Conservation (phyloP, 2,888 invertebrate genomes). For the Lysandra bellargus region DNA sequence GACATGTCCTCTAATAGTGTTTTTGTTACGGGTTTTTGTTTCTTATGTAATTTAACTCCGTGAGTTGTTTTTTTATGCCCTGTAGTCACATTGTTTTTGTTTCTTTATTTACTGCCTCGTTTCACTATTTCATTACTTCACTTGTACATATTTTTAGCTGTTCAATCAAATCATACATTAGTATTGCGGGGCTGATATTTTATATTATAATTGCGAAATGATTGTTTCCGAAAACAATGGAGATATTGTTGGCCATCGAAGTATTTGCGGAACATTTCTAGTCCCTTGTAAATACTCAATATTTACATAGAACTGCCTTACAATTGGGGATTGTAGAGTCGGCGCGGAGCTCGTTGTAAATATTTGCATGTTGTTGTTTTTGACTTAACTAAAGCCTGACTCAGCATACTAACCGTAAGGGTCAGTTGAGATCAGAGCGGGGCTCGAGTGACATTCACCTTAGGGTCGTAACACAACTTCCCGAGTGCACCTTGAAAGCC, state of each 20-base stretch:
- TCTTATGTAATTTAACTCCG: background rate
- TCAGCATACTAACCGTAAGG: background rate
- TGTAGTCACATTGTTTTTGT: background rate
- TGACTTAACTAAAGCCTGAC: background rate
- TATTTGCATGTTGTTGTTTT: background rate
- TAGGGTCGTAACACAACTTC: too few relatives aligned
- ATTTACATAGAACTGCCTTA: background rate
- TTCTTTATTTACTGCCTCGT: background rate
- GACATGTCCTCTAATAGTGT: conserved; percentile 22
- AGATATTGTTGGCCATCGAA: conserved; percentile 8
- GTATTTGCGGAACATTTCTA: background rate
- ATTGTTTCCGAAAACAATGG: background rate
- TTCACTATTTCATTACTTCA: background rate
- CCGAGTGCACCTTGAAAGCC: too few relatives aligned
- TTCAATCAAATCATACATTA: background rate
- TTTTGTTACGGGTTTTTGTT: conserved; percentile 22
- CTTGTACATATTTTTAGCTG: background rate
- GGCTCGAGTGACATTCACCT: background rate
- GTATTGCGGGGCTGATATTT: background rate
- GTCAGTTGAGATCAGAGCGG: background rate
- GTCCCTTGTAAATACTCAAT: background rate
- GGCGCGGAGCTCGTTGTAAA: background rate
- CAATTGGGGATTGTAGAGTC: background rate
- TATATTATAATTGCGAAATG: background rate
- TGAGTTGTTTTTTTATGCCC: background rate